phyloP scores from a whole-genome alignment of 1,140 invertebrate species.

The Euschistus heros region DNA sequence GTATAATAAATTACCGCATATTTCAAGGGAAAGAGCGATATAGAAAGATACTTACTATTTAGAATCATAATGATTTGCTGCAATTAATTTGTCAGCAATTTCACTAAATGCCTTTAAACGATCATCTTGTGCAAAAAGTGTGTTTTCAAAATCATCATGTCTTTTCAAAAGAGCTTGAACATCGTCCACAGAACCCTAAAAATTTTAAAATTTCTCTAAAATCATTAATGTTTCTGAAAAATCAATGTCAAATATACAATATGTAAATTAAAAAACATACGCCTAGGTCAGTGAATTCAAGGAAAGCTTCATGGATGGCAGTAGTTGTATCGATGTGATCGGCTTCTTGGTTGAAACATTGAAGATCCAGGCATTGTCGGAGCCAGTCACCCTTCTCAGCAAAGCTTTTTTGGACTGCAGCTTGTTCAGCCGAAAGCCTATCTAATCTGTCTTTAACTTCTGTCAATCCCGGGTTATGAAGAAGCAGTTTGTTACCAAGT shows the following conservation, averaged over 20 bases:
- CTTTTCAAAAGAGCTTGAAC: conserved; percentile 88
- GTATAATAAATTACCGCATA: too few relatives aligned
- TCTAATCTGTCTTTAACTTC: conserved; percentile 65
- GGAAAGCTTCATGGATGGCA: conserved; percentile 83
- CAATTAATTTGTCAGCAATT: conserved; percentile 73
- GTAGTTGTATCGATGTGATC: conserved; percentile 94
- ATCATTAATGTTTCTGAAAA: too few relatives aligned
- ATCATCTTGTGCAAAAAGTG: conserved; percentile 86
- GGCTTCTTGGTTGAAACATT: conserved; percentile 89
- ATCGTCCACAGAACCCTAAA: conserved; percentile 79
- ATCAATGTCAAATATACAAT: too few relatives aligned
- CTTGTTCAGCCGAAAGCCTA: conserved; percentile 61
- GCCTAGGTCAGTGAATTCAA: conserved; percentile 80
- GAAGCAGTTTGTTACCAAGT: conserved; percentile 60
- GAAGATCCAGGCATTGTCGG: conserved; percentile 73
- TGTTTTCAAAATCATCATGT: conserved; percentile 90
- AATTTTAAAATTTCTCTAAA: background rate
- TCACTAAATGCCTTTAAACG: conserved; percentile 75
- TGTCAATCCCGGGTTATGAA: conserved; percentile 52
- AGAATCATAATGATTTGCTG: conserved; percentile 73
- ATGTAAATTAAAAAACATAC: conserved; percentile 41
- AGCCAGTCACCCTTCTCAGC: conserved; percentile 71
- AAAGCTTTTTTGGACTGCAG: conserved; percentile 65
- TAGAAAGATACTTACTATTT: conserved; percentile 51
- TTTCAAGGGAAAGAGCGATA: background rate